A percentile compares a stretch with the other conserved stretches of the same genome.
Conservation (phyloP, 2,888 invertebrate genomes). For the Argyra leucocephala region DNA sequence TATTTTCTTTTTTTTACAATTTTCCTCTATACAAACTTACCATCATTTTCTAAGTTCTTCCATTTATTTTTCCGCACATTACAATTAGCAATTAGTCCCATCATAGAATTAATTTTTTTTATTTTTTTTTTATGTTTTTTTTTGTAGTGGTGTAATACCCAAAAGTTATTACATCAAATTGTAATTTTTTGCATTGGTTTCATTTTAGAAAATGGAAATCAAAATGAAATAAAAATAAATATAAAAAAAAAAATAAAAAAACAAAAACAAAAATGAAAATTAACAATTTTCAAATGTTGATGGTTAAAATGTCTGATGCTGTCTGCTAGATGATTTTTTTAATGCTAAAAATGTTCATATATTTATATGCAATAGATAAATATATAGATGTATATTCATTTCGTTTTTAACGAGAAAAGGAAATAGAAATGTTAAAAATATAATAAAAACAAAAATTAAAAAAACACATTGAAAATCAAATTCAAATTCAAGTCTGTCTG, state of each 20-base stretch:
- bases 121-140: neutral
- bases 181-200: conserved; percentile 3
- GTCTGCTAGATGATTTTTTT: neutral
- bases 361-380: too few relatives aligned
- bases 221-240: too few relatives aligned
- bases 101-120: neutral
- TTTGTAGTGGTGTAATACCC: neutral
- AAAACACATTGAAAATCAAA: too few relatives aligned
- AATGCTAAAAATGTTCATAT: too few relatives aligned
- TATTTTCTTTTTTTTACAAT: too few relatives aligned
- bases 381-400: too few relatives aligned
- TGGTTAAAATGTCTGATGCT: neutral
- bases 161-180: neutral
- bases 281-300: neutral
- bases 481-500: too few relatives aligned
- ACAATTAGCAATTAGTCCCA: neutral
- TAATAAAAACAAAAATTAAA: too few relatives aligned
- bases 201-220: neutral
- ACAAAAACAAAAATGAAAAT: neutral
- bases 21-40: too few relatives aligned
- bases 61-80: neutral
- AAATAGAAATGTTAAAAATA: too few relatives aligned
- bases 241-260: neutral
- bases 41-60: neutral
- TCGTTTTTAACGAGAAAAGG: too few relatives aligned